Conservation (phyloP, 2,888 invertebrate genomes). For the Cynaeus angustus region DNA sequence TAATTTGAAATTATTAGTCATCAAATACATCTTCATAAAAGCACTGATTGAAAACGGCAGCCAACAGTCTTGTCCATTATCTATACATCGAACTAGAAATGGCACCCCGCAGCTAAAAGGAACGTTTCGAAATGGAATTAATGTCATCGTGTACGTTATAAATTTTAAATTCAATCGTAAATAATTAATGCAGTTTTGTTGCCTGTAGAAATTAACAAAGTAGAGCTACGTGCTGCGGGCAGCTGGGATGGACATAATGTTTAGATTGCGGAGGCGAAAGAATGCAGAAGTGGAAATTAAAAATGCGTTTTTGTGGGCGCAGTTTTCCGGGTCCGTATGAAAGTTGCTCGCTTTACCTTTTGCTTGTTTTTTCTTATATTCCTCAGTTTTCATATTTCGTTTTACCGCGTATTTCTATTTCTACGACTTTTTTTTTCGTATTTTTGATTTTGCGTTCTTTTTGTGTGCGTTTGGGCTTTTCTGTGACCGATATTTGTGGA, state of each 20-base stretch:
- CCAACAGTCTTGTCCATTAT: slow-evolving; percentile 29
- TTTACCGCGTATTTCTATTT: too few species aligned
- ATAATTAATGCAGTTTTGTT: slow-evolving; percentile 43
- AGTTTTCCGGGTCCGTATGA: too few species aligned
- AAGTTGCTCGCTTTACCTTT: too few species aligned
- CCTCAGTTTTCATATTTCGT: too few species aligned
- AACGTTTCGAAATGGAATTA: slow-evolving; percentile 43
- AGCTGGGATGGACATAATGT: slow-evolving; percentile 8
- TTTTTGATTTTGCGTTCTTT: too few species aligned
- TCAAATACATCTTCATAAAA: slow-evolving; percentile 42
- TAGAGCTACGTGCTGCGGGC: slow-evolving; percentile 19
- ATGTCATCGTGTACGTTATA: slow-evolving; percentile 36
- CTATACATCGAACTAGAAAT: slow-evolving; percentile 31
- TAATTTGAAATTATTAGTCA: slow-evolving; percentile 38
- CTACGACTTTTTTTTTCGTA: too few species aligned
- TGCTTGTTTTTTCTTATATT: too few species aligned
- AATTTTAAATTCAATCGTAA: slow-evolving; percentile 35
- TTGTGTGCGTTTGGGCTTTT: too few species aligned
- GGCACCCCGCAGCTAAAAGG: slow-evolving; percentile 36
- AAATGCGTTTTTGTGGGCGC: too few species aligned
- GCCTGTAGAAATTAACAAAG: slow-evolving; percentile 35
- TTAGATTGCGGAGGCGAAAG: not conserved
- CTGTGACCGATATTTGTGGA: too few species aligned
- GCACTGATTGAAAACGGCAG: slow-evolving; percentile 38
- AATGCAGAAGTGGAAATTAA: too few species aligned